Conservation (phyloP, 1,140 invertebrate genomes). For the Drusus annulatus region DNA sequence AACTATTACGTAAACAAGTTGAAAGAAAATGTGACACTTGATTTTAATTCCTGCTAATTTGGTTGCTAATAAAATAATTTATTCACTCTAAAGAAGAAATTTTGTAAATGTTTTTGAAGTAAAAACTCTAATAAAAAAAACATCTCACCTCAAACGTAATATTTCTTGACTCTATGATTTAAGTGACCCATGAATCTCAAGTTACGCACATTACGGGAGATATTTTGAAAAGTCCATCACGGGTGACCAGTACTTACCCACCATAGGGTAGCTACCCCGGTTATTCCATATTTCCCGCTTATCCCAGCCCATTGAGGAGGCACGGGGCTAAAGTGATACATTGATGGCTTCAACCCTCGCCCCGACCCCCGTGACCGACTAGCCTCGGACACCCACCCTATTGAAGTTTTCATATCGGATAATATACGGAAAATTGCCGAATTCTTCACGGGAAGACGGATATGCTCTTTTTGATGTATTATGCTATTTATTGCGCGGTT, state of each 20-base stretch:
- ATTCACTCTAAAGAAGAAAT: no score
- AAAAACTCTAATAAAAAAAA: background rate
- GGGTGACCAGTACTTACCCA: slow-evolving; percentile 15
- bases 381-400: slow-evolving; percentile 21
- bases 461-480: no score
- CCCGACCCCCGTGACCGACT: slow-evolving; percentile 28
- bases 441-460: background rate
- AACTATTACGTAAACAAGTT: no score
- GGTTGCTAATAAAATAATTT: no score
- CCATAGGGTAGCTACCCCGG: background rate
- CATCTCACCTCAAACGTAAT: background rate
- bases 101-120: no score
- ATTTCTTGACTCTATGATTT: background rate
- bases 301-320: slow-evolving; percentile 37
- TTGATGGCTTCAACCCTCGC: slow-evolving; percentile 31
- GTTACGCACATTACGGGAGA: slow-evolving; percentile 40
- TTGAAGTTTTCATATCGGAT: slow-evolving; percentile 40
- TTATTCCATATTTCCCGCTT: slow-evolving; percentile 22
- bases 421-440: slow-evolving; percentile 41
- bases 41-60: no score
- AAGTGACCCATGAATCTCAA: slow-evolving; percentile 34
- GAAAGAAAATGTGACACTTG: no score
- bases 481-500: no score
- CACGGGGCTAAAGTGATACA: slow-evolving; percentile 45
- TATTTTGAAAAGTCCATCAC: slow-evolving; percentile 42